phyloP scores from a whole-genome alignment of 53 echinoderm and acorn worm species.

The Antedon mediterranea region DNA sequence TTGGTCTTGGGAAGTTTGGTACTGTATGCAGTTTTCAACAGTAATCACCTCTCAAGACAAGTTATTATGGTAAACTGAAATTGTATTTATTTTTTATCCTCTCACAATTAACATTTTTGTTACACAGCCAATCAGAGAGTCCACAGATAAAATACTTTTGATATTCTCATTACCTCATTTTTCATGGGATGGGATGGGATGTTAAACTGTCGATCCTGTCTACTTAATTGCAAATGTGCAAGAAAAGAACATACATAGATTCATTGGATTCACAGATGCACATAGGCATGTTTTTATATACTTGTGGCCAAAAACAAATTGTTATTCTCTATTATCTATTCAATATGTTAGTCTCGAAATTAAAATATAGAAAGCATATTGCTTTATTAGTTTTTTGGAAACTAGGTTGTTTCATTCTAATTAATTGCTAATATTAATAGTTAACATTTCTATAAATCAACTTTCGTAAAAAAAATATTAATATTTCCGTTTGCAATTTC shows the following conservation, averaged over 20 bases:
- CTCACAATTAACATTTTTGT: no score
- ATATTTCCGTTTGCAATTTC: not conserved
- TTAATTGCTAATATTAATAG: not conserved
- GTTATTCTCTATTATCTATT: not conserved
- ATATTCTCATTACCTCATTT: no score
- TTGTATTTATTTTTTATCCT: not conserved
- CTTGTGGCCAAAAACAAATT: not conserved
- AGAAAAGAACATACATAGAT: no score
- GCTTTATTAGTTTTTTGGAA: not conserved
- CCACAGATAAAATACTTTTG: no score
- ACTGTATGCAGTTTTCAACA: slow-evolving; percentile 17
- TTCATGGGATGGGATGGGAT: no score
- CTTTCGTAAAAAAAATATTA: not conserved
- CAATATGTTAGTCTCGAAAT: not conserved
- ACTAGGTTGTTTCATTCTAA: not conserved
- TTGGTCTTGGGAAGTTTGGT: slow-evolving; percentile 8
- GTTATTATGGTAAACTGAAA: slow-evolving; percentile 24
- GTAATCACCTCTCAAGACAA: slow-evolving; percentile 13
- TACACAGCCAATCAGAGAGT: no score
- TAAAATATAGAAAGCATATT: no score
- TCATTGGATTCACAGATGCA: no score
- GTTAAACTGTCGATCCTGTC: no score
- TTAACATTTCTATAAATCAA: not conserved
- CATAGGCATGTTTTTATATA: no score
- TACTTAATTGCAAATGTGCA: no score